Conservation (phyloP, 2,888 invertebrate genomes). For the Pristionchus arcanus region DNA sequence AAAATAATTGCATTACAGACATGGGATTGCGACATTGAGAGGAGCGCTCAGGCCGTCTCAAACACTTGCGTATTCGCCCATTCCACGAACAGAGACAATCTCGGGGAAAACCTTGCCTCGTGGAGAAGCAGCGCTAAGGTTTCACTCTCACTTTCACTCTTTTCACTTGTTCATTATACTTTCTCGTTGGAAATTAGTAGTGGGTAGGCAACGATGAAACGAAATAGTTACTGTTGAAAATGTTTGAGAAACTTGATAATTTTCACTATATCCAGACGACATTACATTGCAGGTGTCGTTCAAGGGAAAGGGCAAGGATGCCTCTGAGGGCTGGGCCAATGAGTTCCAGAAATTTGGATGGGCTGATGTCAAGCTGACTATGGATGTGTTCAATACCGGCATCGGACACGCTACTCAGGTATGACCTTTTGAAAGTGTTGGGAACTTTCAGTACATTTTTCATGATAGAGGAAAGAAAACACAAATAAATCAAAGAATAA, state of each 20-base stretch:
- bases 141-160: no score
- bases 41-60: conserved; percentile 2
- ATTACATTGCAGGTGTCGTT: not conserved
- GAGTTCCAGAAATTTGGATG: conserved; percentile 55
- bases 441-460: not conserved
- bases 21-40: conserved; percentile 11
- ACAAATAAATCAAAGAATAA: no score
- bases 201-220: no score
- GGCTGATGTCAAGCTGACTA: conserved; percentile 37
- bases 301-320: not conserved
- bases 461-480: not conserved
- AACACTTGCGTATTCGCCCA: conserved; percentile 5
- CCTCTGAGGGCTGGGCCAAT: not conserved
- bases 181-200: no score
- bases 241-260: not conserved
- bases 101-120: conserved; percentile 14
- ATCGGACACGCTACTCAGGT: conserved; percentile 59
- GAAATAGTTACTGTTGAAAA: no score
- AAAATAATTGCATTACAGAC: not conserved
- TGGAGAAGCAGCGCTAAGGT: not conserved
- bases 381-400: conserved; percentile 47
- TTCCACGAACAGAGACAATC: conserved; percentile 15
- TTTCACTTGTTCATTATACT: not conserved
- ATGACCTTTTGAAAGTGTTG: no score
- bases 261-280: no score